Conservation (phyloP, 2,797 vertebrate species). For the Uromys caudimaculatus region DNA sequence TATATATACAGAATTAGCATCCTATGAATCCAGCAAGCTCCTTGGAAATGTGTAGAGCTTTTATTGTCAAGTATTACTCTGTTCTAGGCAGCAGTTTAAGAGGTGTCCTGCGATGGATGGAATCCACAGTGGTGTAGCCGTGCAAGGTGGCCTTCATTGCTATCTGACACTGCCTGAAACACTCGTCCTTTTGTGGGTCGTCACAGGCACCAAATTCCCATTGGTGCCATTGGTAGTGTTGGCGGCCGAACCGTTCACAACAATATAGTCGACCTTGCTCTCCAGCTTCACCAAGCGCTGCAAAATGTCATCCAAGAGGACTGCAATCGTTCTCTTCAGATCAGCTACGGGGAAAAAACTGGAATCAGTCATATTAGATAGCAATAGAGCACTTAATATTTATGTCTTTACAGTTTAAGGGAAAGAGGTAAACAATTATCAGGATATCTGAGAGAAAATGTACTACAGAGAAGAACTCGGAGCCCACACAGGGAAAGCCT, state of each 20-base stretch:
- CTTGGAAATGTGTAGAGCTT: constrained; percentile 66
- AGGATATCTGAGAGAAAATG: constrained; percentile 19
- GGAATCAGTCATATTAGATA: constrained; percentile 58
- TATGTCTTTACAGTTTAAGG: constrained; percentile 14
- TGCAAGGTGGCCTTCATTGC: constrained; percentile 66
- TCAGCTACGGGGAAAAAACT: constrained; percentile 90
- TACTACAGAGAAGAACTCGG: background rate
- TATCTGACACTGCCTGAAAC: constrained; percentile 88
- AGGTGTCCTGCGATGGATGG: constrained; percentile 75
- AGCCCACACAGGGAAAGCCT: background rate
- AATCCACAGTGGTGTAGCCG: constrained; percentile 17
- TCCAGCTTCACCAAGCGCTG: constrained; percentile 96
- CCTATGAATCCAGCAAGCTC: constrained; percentile 78
- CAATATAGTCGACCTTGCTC: constrained; percentile 93
- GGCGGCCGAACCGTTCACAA: constrained; percentile 91
- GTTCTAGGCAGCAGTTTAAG: constrained; percentile 73
- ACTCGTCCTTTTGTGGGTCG: constrained; percentile 87
- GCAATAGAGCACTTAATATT: background rate
- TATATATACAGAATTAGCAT: constrained; percentile 82
- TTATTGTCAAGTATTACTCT: constrained; percentile 77
- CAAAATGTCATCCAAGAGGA: constrained; percentile 97
- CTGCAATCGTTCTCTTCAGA: constrained; percentile 97
- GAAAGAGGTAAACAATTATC: background rate
- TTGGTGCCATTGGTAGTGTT: constrained; percentile 91
- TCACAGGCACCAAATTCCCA: constrained; percentile 85